Evolutionary conservation across 2,888 invertebrate species (phyloP).

Genomic region (Leptothorax acervorum): DNA sequence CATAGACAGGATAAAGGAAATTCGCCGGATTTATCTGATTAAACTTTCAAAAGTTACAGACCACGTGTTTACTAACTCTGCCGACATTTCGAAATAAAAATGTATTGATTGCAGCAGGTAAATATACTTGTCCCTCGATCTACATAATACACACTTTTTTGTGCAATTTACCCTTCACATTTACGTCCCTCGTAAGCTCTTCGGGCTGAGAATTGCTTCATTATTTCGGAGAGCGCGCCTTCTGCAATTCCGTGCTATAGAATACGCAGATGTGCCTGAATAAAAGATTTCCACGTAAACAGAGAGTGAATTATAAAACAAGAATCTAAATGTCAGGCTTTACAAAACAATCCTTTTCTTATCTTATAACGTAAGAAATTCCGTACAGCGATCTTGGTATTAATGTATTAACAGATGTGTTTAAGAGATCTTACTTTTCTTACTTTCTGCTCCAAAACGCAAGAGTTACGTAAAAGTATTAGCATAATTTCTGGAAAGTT

Average conservation of each 20-base stretch:
- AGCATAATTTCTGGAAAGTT: slow-evolving; percentile 24
- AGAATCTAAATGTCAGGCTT: too few relatives aligned
- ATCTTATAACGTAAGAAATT: background rate
- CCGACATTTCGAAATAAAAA: slow-evolving; percentile 29
- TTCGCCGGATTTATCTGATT: background rate
- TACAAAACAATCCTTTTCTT: background rate
- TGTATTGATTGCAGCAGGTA: slow-evolving; percentile 21
- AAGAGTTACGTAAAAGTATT: background rate
- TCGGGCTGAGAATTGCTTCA: background rate
- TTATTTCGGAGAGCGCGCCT: background rate
- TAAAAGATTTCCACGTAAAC: background rate
- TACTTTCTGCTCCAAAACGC: background rate
- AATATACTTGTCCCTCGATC: slow-evolving; percentile 6
- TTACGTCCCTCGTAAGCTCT: background rate
- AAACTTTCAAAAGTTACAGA: background rate
- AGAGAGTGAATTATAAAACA: background rate
- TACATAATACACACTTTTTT: background rate
- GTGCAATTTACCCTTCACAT: background rate
- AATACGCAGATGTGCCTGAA: background rate
- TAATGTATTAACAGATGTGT: background rate
- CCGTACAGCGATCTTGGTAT: background rate
- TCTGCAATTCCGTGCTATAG: background rate
- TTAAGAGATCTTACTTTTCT: background rate
- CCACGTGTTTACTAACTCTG: background rate
- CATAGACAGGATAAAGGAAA: background rate